phyloP scores from a whole-genome alignment of 2,888 invertebrate genomes.

The Hyposoter didymator region DNA sequence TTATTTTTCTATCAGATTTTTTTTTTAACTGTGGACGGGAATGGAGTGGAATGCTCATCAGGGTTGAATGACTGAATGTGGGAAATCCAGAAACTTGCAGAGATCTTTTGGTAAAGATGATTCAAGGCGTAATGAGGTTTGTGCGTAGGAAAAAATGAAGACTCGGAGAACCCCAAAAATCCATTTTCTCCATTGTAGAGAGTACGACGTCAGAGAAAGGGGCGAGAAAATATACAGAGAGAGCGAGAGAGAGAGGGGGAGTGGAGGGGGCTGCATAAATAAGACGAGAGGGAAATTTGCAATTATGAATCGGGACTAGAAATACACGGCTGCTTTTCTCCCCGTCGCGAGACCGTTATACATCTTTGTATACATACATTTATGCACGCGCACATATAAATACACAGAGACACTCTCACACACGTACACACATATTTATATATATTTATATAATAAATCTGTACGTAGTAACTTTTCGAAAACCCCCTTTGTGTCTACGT shows the following conservation, averaged over 20 bases:
- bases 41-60: neutral
- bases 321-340: constrained; percentile 81
- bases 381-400: neutral
- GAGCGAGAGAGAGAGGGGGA: constrained; percentile 64
- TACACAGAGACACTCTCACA: neutral
- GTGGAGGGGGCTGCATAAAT: constrained; percentile 82
- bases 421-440: neutral
- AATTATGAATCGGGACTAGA: constrained; percentile 84
- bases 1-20: constrained; percentile 28
- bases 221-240: constrained; percentile 27
- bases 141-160: constrained; percentile 7
- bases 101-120: neutral
- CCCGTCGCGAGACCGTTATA: constrained; percentile 49
- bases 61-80: neutral
- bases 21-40: constrained; percentile 9
- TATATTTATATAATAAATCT: constrained; percentile 5
- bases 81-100: constrained; percentile 5
- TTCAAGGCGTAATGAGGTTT: constrained; percentile 18
- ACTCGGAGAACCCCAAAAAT: constrained; percentile 17
- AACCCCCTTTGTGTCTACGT: constrained; percentile 48
- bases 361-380: neutral
- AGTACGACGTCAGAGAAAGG: constrained; percentile 35
- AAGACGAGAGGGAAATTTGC: constrained; percentile 83
- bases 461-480: constrained; percentile 58
- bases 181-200: constrained; percentile 17